Conservation (phyloP, 53 echinoderm and acorn worm species). For the Temnopleurus reevesii region DNA sequence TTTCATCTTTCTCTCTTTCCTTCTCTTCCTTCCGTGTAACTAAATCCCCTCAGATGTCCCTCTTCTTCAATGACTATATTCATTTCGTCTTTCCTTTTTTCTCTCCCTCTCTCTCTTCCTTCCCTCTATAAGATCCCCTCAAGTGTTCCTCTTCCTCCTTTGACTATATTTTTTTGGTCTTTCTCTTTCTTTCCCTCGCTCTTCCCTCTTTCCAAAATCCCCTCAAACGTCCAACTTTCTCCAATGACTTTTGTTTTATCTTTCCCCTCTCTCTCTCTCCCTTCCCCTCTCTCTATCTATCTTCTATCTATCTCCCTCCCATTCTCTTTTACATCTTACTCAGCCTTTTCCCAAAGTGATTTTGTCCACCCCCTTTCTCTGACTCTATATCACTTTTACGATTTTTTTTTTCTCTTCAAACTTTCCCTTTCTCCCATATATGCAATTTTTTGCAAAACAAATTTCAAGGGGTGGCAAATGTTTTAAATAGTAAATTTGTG, state of each 20-base stretch:
- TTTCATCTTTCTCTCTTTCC: background rate
- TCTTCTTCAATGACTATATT: background rate
- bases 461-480: no score
- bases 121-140: background rate
- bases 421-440: no score
- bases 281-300: no score
- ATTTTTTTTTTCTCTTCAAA: no score
- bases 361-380: no score
- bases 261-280: no score
- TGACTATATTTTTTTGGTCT: background rate
- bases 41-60: background rate
- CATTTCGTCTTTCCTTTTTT: background rate
- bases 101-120: background rate
- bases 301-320: no score
- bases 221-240: background rate
- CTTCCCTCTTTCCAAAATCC: background rate
- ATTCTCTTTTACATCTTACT: no score
- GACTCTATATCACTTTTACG: no score
- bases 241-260: background rate
- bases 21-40: background rate
- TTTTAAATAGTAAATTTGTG: no score
- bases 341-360: no score
- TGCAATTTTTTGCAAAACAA: no score
- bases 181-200: background rate
- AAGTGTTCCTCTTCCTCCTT: background rate